Percentiles rank a stretch among this genome's conserved stretches.
Evolutionary conservation across 2,113 vertebrate genomes (phyloP).

Genomic region (Vulpes lagopus): DNA sequence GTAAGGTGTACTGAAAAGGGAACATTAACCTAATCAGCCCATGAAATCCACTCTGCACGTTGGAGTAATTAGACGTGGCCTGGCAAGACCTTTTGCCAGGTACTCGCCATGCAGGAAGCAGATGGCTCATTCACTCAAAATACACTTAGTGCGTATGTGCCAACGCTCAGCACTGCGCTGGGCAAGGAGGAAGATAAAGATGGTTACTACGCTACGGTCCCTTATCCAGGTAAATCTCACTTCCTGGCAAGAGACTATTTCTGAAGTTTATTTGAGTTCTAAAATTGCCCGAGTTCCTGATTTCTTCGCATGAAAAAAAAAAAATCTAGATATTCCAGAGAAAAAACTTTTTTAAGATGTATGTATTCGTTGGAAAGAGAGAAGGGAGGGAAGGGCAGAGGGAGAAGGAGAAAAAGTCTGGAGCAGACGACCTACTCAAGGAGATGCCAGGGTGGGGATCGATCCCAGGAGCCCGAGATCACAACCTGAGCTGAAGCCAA

Average conservation of each 20-base stretch:
- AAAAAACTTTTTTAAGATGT: not conserved
- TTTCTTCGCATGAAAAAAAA: not conserved
- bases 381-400: not conserved
- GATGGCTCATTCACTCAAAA: not conserved
- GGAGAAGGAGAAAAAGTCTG: not conserved
- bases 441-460: not conserved
- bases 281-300: not conserved
- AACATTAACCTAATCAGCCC: not conserved
- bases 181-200: not conserved
- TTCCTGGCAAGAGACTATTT: not conserved
- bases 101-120: not conserved
- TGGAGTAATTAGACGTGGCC: not conserved
- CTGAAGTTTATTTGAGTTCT: not conserved
- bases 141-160: not conserved
- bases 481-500: not conserved
- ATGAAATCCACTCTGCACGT: not conserved
- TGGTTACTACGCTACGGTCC: not conserved
- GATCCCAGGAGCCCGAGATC: not conserved
- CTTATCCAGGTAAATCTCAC: not conserved
- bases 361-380: not conserved
- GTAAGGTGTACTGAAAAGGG: not conserved
- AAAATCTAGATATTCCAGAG: not conserved
- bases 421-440: not conserved
- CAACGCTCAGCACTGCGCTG: fast-evolving
- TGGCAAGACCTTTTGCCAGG: not conserved